These are phyloP conservation scores for Zaprionus gabonicus DNA, from an alignment of 1,140 invertebrate genomes.

Conservation along the genomic window DNA sequence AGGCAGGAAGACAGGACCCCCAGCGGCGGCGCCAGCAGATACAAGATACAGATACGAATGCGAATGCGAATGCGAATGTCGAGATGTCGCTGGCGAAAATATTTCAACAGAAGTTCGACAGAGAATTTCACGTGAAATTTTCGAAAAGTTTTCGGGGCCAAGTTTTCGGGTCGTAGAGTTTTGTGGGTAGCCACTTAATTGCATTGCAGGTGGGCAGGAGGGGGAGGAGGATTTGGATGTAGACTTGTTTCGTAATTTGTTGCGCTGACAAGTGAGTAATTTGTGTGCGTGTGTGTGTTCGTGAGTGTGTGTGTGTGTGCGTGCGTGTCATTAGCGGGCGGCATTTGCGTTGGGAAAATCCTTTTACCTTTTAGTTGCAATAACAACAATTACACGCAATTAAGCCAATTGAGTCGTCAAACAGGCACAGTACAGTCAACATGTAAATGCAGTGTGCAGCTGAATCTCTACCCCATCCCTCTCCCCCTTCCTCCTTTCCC, in stretches of 20 bases:
- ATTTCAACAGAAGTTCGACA: slow-evolving; percentile 75
- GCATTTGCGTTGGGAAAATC: slow-evolving; percentile 44
- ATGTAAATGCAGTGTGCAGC: slow-evolving; percentile 65
- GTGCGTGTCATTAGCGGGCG: slow-evolving; percentile 56
- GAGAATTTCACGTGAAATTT: slow-evolving; percentile 73
- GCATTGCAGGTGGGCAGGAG: neutral
- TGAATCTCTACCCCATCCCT: slow-evolving; percentile 2
- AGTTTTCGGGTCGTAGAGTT: slow-evolving; percentile 28
- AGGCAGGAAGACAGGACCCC: slow-evolving; percentile 75
- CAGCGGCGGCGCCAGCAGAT: slow-evolving; percentile 80
- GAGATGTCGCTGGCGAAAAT: slow-evolving; percentile 61
- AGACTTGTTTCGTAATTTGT: slow-evolving; percentile 56
- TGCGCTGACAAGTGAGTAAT: slow-evolving; percentile 52
- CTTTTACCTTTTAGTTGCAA: slow-evolving; percentile 47
- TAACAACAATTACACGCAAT: slow-evolving; percentile 76
- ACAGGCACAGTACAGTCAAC: slow-evolving; percentile 32
- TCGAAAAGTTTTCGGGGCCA: neutral
- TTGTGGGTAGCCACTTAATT: slow-evolving; percentile 55
- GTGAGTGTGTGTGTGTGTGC: neutral
- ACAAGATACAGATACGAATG: slow-evolving; percentile 76
- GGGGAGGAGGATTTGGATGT: neutral
- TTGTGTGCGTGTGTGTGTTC: slow-evolving; percentile 6
- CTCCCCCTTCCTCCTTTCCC: slow-evolving; percentile 10
- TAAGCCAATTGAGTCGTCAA: slow-evolving; percentile 77
- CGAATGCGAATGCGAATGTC: slow-evolving; percentile 28